Conservation (phyloP, 2,888 invertebrate species). For the Hofmannophila pseudospretella region DNA sequence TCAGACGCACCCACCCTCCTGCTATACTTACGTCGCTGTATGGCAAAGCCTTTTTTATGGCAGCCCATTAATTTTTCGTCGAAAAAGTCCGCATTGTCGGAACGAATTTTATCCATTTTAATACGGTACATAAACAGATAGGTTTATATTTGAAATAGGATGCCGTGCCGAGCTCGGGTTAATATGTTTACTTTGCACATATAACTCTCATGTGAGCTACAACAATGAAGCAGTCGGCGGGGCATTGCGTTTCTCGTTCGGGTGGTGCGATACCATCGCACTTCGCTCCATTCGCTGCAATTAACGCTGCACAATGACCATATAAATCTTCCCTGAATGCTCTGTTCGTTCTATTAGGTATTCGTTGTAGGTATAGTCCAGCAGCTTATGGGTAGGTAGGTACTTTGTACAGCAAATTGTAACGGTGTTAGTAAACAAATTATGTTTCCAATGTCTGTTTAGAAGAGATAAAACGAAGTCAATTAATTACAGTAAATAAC, state of each 20-base stretch:
- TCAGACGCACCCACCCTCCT: slow-evolving; percentile 35
- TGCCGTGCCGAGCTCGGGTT: slow-evolving; percentile 17
- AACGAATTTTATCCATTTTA: slow-evolving; percentile 32
- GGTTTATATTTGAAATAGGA: slow-evolving; percentile 29
- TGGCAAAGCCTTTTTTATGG: slow-evolving; percentile 31
- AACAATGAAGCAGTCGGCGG: slow-evolving; percentile 33
- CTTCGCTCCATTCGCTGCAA: slow-evolving; percentile 68
- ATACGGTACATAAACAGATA: slow-evolving; percentile 26
- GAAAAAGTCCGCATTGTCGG: slow-evolving; percentile 23
- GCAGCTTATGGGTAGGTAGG: slow-evolving; percentile 32
- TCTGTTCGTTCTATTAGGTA: slow-evolving; percentile 51
- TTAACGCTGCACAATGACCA: slow-evolving; percentile 73
- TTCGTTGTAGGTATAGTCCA: slow-evolving; percentile 33
- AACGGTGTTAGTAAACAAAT: slow-evolving; percentile 12
- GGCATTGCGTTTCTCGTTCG: slow-evolving; percentile 59
- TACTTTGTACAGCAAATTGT: slow-evolving; percentile 14
- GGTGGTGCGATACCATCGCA: slow-evolving; percentile 63
- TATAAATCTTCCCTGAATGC: slow-evolving; percentile 69
- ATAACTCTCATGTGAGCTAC: slow-evolving; percentile 38
- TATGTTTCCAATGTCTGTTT: neutral
- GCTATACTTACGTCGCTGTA: slow-evolving; percentile 31
- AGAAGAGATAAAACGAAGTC: slow-evolving; percentile 31
- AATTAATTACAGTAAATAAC: slow-evolving; percentile 46
- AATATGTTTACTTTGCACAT: slow-evolving; percentile 34
- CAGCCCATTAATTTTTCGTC: slow-evolving; percentile 29